Conservation (phyloP, 2,113 vertebrate genomes). For the Ellobius talpinus region DNA sequence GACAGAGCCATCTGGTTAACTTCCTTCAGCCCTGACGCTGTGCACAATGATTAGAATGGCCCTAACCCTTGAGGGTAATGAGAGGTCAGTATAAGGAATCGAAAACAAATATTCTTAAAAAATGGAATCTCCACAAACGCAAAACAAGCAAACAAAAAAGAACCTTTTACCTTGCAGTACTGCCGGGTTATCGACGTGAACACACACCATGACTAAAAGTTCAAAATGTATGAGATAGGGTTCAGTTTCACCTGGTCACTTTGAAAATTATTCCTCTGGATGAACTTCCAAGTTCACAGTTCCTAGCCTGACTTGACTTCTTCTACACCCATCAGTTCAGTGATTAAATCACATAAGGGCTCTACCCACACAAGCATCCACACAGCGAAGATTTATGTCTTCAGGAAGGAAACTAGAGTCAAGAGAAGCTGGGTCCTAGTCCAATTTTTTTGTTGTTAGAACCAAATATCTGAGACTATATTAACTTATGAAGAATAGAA, state of each 20-base stretch:
- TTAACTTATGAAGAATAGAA: background rate
- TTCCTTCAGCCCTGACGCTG: background rate
- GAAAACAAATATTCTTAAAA: background rate
- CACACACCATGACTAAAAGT: background rate
- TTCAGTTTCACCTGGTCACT: background rate
- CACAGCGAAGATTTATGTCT: too few relatives aligned
- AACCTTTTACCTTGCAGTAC: background rate
- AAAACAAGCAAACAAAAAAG: background rate
- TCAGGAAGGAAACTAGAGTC: background rate
- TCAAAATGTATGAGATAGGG: background rate
- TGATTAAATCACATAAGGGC: background rate
- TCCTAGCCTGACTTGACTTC: background rate
- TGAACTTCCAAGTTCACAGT: background rate
- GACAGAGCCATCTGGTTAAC: background rate
- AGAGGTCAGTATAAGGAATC: background rate
- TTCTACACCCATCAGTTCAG: background rate
- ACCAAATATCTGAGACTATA: background rate
- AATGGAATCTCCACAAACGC: background rate
- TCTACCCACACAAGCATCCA: background rate
- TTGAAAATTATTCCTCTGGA: background rate
- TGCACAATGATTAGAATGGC: background rate
- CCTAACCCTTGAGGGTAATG: background rate
- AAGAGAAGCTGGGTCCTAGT: background rate
- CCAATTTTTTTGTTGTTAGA: background rate
- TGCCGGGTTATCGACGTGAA: background rate